phyloP scores from a whole-genome alignment of 2,888 invertebrate species.

The Hermaeophaga mercurialis region DNA sequence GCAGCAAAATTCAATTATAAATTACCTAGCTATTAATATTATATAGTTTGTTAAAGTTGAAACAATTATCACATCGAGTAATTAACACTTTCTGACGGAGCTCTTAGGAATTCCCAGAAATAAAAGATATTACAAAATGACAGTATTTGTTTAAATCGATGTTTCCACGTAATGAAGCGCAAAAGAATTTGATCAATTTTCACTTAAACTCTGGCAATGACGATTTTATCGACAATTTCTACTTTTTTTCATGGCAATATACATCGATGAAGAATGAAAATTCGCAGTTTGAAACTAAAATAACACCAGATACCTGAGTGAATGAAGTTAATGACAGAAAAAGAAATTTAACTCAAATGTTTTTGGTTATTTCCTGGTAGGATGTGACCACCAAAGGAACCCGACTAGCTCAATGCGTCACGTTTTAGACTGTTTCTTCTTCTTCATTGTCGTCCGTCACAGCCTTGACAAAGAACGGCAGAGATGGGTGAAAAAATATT shows the following conservation, averaged over 20 bases:
- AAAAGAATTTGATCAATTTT: conserved; percentile 12
- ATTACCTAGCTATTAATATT: too few relatives aligned
- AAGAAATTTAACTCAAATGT: conserved; percentile 12
- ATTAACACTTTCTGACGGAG: too few relatives aligned
- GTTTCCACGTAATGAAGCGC: conserved; percentile 8
- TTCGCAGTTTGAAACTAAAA: conserved; percentile 13
- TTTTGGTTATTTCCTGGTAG: conserved; percentile 36
- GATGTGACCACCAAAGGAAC: conserved; percentile 44
- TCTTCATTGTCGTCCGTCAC: background rate
- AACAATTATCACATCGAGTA: too few relatives aligned
- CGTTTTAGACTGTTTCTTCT: conserved; percentile 17
- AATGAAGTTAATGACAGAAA: conserved; percentile 17
- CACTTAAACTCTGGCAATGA: conserved; percentile 9
- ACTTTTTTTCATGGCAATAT: background rate
- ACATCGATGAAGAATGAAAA: conserved; percentile 13
- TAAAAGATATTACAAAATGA: background rate
- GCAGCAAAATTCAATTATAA: too few relatives aligned
- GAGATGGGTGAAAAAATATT: conserved; percentile 13
- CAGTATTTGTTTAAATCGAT: background rate
- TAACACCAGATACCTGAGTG: conserved; percentile 21
- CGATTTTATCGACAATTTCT: conserved; percentile 1
- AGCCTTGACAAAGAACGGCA: conserved; percentile 7
- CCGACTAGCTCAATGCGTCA: conserved; percentile 17
- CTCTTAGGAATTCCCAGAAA: background rate
- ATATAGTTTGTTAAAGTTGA: too few relatives aligned